Base-by-base conservation (phyloP, 2,888 invertebrate species). In the Tromatobia lineatoria region DNA sequence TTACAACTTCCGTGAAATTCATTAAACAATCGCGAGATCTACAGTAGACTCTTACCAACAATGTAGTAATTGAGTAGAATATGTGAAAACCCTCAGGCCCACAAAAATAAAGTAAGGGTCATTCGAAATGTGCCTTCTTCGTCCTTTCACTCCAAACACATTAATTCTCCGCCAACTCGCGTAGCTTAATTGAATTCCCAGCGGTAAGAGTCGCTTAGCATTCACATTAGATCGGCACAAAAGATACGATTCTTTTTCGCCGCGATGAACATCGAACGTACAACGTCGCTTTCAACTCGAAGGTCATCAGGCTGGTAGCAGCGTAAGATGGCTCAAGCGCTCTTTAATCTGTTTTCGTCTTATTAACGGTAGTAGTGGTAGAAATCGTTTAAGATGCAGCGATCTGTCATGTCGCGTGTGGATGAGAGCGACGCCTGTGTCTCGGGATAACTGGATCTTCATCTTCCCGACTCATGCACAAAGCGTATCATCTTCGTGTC, bases 201-300 rank as follows among this genome's bases (percentile, higher is more conserved):
- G 34, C 10, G 79, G 8, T 20, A 18, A 74, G 73, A 69, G 23
- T 67, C 59, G 42, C 54, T 38, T 69, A 77, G 69, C 81, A 64
- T 83, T 77, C 47, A 61, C 34, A 69, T 80, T 54, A 64, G 80
- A 84, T 80, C 69, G 64, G 54, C 47, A 77, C 18, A 15, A 20
- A 54, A 84, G 82, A 85, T 85, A 76, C 86, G 83, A 86, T 88
- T 87, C 86, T 88, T 78, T 85, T 78, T 77, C 73, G 69, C 71
- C 54, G 64, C 47, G 71, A 64, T 81, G 82, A 81, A 74, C 76
- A 61, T 61, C 69, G 64, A 59, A 67, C 76, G 54, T 50, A 54
- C 15, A 47, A 15, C 71, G 25, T 59, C 38, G 59, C 67, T 74
- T 70, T 85, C 25, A 38, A 64, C 45, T 50, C 64, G 80, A 78